Evolutionary conservation across 2,888 invertebrate species (phyloP).

Genomic region (Plebejus melissa): DNA sequence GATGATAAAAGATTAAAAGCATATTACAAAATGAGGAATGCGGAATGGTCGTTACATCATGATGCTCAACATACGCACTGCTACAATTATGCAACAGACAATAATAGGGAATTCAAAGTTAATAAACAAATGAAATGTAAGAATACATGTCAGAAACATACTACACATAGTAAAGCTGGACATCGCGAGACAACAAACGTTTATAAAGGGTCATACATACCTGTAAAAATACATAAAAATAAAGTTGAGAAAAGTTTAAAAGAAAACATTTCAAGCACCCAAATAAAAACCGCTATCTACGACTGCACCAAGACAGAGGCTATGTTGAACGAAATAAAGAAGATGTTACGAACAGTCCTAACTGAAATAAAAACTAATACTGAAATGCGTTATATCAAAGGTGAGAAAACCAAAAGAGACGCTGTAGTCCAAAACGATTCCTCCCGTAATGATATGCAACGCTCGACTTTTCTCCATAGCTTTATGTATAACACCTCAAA

Average conservation of each 20-base stretch:
- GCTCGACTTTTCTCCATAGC: slow-evolving; percentile 53
- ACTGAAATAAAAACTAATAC: slow-evolving; percentile 59
- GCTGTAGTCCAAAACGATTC: slow-evolving; percentile 56
- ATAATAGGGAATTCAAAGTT: slow-evolving; percentile 33
- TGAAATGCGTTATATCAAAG: slow-evolving; percentile 39
- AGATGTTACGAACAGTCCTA: slow-evolving; percentile 60
- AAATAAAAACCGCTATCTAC: slow-evolving; percentile 40
- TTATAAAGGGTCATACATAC: slow-evolving; percentile 43
- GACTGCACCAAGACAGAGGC: slow-evolving; percentile 50
- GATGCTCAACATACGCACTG: slow-evolving; percentile 39
- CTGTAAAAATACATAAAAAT: not conserved
- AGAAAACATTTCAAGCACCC: slow-evolving; percentile 36
- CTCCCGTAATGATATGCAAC: slow-evolving; percentile 49
- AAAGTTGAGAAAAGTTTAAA: slow-evolving; percentile 34
- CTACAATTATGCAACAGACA: slow-evolving; percentile 37
- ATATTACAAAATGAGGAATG: slow-evolving; percentile 29
- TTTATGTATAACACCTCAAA: slow-evolving; percentile 54
- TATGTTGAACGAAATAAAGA: slow-evolving; percentile 63
- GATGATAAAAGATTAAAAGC: slow-evolving; percentile 42
- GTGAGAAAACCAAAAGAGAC: slow-evolving; percentile 51
- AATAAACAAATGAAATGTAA: slow-evolving; percentile 19
- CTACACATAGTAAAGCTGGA: not conserved
- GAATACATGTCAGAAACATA: not conserved
- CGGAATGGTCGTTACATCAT: slow-evolving; percentile 43
- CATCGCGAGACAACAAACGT: slow-evolving; percentile 34